Evolutionary conservation across 2,888 invertebrate species (phyloP).

Genomic region (Colostygia pectinataria): DNA sequence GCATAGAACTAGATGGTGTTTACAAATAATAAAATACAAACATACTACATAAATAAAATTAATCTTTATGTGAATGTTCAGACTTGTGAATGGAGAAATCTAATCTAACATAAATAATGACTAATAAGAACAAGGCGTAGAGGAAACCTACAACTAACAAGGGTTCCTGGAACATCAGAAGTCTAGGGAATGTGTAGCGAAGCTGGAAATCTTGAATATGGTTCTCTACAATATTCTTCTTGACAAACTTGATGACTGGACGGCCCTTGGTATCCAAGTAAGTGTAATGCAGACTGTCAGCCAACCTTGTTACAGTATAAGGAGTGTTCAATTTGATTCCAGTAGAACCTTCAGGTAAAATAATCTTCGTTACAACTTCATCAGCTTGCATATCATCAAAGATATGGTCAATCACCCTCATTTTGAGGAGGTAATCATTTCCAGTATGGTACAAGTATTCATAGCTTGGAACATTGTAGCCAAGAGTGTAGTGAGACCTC

Average conservation of each 20-base stretch:
- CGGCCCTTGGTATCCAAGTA: conserved; percentile 98
- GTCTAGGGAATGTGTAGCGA: conserved; percentile 92
- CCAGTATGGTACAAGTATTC: conserved; percentile 95
- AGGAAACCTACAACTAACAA: conserved; percentile 93
- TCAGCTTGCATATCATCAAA: conserved; percentile 98
- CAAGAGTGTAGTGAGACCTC: conserved; percentile 98
- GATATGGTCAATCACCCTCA: conserved; percentile 98
- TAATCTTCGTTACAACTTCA: conserved; percentile 92
- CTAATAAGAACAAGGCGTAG: conserved; percentile 93
- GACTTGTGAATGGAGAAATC: conserved; percentile 96
- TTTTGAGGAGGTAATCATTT: conserved; percentile 91
- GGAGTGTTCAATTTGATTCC: conserved; percentile 92
- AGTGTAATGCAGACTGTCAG: conserved; percentile 92
- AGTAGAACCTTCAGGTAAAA: conserved; percentile 96
- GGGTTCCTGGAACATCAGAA: conserved; percentile 96
- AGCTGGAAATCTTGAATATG: conserved; percentile 98
- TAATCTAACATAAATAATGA: conserved; percentile 96
- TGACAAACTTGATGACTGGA: conserved; percentile 91
- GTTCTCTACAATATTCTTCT: conserved; percentile 95
- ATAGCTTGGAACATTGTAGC: conserved; percentile 98
- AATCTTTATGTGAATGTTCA: conserved; percentile 83
- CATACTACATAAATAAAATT: conserved; percentile 39
- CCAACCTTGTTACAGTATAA: conserved; percentile 88
- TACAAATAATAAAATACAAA: conserved; percentile 41
- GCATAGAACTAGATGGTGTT: conserved; percentile 52